A percentile compares a stretch with the other conserved stretches of the same genome.
Conservation (phyloP, 2,113 vertebrate genomes). For the Mesembrinibis cayennensis region DNA sequence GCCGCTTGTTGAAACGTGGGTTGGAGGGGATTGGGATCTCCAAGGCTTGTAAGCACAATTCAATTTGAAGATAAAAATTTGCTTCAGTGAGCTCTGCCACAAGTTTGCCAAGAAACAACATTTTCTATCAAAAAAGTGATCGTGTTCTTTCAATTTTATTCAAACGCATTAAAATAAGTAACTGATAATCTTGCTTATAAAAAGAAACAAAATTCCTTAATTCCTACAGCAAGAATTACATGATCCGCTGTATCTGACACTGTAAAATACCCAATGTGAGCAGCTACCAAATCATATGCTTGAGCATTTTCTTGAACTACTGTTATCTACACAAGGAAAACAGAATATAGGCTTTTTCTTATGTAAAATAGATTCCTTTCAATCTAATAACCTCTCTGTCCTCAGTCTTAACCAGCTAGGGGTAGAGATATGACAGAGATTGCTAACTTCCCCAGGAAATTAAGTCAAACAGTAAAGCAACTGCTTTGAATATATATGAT, state of each 20-base stretch:
- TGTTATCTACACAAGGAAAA: background rate
- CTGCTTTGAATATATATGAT: background rate
- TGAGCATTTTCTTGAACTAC: background rate
- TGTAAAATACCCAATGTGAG: background rate
- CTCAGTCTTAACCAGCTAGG: background rate
- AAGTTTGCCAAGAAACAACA: background rate
- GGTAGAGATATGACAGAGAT: background rate
- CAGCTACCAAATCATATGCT: background rate
- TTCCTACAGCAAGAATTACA: background rate
- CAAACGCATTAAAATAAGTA: background rate
- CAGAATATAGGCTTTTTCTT: background rate
- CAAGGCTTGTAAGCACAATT: background rate
- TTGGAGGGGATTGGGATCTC: background rate
- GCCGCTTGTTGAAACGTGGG: background rate
- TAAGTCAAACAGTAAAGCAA: background rate
- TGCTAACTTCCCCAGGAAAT: constrained; percentile 15
- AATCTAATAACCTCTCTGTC: background rate
- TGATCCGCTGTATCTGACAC: background rate
- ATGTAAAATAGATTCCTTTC: background rate
- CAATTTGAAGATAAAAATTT: background rate
- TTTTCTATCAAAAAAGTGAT: background rate
- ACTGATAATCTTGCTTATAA: background rate
- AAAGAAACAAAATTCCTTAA: background rate
- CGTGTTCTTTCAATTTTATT: background rate
- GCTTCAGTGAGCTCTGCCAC: background rate